Evolutionary conservation across 2,797 vertebrate genomes (phyloP).

Genomic region (Peromyscus aztecus): DNA sequence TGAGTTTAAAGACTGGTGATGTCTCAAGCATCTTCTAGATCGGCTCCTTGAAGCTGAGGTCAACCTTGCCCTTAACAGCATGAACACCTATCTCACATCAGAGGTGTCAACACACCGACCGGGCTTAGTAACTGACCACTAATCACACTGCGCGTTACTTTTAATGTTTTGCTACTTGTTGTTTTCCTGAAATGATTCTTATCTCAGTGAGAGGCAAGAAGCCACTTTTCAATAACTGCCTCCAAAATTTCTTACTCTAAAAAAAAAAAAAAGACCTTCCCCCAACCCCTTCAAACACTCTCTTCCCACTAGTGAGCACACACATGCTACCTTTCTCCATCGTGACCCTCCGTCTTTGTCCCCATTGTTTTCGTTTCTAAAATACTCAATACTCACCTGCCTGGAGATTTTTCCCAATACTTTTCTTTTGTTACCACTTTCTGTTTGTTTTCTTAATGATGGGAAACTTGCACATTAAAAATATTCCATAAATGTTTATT

Average conservation of each 20-base stretch:
- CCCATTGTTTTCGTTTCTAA: background rate
- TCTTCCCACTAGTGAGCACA: background rate
- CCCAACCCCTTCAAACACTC: background rate
- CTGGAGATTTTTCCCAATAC: background rate
- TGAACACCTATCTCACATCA: background rate
- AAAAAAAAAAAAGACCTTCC: background rate
- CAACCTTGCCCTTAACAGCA: background rate
- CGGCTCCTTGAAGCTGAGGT: background rate
- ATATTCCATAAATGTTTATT: constrained; percentile 60
- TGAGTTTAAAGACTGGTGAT: background rate
- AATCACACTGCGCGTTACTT: background rate
- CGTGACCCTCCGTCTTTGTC: background rate
- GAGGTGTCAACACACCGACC: background rate
- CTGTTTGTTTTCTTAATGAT: constrained; percentile 13
- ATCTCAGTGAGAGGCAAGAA: background rate
- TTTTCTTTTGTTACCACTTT: background rate
- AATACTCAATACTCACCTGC: background rate
- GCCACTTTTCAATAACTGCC: background rate
- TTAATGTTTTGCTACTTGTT: background rate
- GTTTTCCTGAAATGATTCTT: background rate
- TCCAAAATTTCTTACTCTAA: background rate
- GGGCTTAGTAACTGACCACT: background rate
- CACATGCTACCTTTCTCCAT: background rate
- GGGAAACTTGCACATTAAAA: constrained; percentile 12
- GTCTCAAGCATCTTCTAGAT: background rate